Conservation (phyloP, 2,797 vertebrate genomes). For the Hydrophis major region DNA sequence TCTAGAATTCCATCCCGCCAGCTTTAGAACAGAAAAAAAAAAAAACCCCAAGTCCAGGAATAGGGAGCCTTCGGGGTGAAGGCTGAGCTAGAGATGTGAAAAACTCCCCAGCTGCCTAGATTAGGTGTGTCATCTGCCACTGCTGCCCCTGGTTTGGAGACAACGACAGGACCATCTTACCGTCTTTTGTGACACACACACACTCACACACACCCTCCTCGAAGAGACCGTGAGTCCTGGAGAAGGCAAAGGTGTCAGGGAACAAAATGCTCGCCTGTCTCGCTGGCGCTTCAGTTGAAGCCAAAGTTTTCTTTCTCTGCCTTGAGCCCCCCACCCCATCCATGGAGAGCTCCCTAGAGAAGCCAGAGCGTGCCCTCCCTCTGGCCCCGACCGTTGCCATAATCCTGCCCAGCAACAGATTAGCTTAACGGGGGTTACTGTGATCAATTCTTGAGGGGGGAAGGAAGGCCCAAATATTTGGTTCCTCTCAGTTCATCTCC, state of each 20-base stretch:
- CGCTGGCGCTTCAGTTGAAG: background rate
- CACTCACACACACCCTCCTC: too few species aligned
- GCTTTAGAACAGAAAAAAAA: background rate
- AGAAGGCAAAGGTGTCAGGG: background rate
- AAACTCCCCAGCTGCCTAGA: background rate
- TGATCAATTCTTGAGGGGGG: background rate
- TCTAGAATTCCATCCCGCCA: background rate
- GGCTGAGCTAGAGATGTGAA: too few species aligned
- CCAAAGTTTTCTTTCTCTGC: background rate
- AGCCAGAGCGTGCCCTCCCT: background rate
- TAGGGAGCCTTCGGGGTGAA: background rate
- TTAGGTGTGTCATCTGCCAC: background rate
- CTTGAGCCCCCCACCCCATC: background rate
- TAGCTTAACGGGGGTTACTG: background rate
- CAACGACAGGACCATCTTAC: background rate
- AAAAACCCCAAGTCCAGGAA: too few species aligned
- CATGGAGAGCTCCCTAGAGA: background rate
- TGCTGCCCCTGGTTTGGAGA: too few species aligned
- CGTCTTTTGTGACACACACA: background rate
- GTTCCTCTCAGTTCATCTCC: background rate
- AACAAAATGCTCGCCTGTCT: background rate
- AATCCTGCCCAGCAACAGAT: background rate
- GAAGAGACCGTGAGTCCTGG: background rate
- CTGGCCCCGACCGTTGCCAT: accelerated
- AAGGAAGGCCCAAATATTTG: too few species aligned